Conservation (phyloP, 1,140 invertebrate species). For the Dryas iulia region DNA sequence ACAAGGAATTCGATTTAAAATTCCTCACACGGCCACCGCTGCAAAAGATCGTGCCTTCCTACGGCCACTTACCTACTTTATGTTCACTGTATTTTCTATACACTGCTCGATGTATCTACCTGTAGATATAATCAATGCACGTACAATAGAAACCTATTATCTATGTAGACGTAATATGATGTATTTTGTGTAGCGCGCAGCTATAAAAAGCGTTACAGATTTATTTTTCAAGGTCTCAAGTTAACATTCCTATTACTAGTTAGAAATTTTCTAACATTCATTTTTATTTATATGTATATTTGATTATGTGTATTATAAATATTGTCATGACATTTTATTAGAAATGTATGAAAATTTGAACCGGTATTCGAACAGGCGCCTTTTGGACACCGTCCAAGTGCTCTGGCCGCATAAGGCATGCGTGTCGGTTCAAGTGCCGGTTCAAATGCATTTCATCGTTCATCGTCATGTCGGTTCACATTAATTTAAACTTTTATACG, state of each 20-base stretch:
- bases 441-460: no score
- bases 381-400: no score
- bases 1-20: constrained; percentile 27
- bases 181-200: background rate
- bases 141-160: background rate
- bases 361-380: no score
- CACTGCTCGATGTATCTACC: background rate
- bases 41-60: constrained; percentile 11
- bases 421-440: no score
- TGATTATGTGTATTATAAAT: no score
- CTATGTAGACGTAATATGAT: background rate
- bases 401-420: no score
- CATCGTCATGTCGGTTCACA: no score
- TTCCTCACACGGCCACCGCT: constrained; percentile 22
- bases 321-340: no score
- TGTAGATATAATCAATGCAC: background rate
- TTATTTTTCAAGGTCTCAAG: background rate
- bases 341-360: no score
- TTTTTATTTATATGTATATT: background rate
- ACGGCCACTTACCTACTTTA: background rate
- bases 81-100: background rate
- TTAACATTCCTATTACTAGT: background rate
- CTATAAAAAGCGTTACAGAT: background rate
- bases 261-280: background rate
- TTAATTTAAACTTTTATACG: no score